Percentiles rank a stretch among this genome's conserved stretches.
phyloP scores from a whole-genome alignment of 1,140 invertebrate genomes.

The Octopus bimaculoides region DNA sequence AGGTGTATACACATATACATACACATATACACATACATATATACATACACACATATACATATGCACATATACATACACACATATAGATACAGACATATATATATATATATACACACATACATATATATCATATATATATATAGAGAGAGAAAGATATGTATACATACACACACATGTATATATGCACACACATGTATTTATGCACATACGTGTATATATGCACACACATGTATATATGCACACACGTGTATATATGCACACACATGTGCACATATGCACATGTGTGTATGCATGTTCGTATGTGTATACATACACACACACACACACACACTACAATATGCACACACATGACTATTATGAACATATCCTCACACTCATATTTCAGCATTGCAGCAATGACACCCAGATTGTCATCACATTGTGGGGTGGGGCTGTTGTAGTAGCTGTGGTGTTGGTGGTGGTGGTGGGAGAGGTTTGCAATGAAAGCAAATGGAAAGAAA shows the following conservation, averaged over 20 bases:
- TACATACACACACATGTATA: not conserved
- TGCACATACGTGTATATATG: not conserved
- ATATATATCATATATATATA: constrained; percentile 1
- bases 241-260: not conserved
- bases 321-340: not conserved
- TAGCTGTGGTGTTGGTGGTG: no score
- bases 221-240: not conserved
- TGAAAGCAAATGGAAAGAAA: no score
- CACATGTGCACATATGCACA: not conserved
- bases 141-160: not conserved
- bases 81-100: constrained; percentile 10
- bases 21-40: constrained; percentile 18
- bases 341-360: no score
- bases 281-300: not conserved
- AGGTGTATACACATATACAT: constrained; percentile 18
- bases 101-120: constrained; percentile 1
- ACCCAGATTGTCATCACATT: no score
- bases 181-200: not conserved
- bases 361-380: no score
- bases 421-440: no score
- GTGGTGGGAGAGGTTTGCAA: no score
- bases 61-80: constrained; percentile 18
- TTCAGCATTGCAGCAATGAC: no score
- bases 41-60: constrained; percentile 19
- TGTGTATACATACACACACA: not conserved